Evolutionary conservation across 2,888 invertebrate species (phyloP), one percentile per base, ranked within the genome.

Genomic region (Eupithecia dodoneata): DNA sequence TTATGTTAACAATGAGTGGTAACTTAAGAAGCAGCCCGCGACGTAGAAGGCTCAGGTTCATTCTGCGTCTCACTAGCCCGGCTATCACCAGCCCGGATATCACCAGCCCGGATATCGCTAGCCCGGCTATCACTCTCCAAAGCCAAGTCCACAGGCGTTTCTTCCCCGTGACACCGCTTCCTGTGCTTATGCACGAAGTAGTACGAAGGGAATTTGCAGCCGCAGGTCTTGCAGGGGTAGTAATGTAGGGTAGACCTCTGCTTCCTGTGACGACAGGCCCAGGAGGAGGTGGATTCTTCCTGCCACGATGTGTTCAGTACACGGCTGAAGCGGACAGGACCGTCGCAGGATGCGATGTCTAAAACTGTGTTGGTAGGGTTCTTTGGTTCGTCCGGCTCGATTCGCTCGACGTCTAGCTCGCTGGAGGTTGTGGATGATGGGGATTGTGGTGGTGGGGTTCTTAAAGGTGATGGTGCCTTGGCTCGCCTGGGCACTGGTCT

Each of bases 171-270:
- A 87, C 98, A 98, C 85, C 97, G 92, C 93, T 98, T 98, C 74
- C 98, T 95, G 89, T 98, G 98, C 88, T 98, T 98, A 90, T 98
- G 98, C 44, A 98, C 98, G 94, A 98, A 98, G 93, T 98, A 98
- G 89, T 98, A 98, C 82, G 98, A 98, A 2, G 98, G 98, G 90
- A 98, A 98, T 90, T 98, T 98, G 85, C 97, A 97, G 41, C 98
- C 98, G 91, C 98, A 98, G 0, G 97, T 98, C 92, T 98, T 98
- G 92, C 98, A 98, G 0, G 98, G 98, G 92, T 98, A 98, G 93
- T 98, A 98, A 90, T 98, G 98, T 0, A 98, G 96, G 86, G 98
- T 97, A 90, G 98, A 96, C 74, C 92, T 86, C 81, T 87, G 97
- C 88, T 98, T 98, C 84, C 98, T 97, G 87, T 98, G 98, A 85